These are phyloP conservation scores for Meda fulgida DNA, from an alignment of 2,797 vertebrate genomes.

Conservation along the genomic window DNA sequence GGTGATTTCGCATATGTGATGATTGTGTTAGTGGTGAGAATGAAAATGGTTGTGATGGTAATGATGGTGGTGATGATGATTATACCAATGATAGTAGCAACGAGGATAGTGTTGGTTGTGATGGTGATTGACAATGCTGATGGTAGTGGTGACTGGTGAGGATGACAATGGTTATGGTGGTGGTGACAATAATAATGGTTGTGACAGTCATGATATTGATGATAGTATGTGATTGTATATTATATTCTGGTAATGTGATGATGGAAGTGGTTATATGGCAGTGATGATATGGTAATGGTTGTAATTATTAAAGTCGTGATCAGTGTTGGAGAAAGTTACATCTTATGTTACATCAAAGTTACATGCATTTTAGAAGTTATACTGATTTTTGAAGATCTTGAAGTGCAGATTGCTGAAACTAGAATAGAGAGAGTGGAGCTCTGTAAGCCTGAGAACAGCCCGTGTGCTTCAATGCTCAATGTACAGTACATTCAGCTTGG, in stretches of 20 bases:
- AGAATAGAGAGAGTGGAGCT: slow-evolving; percentile 1
- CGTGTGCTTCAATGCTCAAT: slow-evolving; percentile 24
- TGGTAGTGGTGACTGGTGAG: background rate
- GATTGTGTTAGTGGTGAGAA: background rate
- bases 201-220: background rate
- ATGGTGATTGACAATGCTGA: background rate
- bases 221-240: background rate
- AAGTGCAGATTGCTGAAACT: background rate
- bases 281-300: background rate
- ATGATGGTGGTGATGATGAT: background rate
- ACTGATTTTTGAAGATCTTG: background rate
- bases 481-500: slow-evolving; percentile 39
- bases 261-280: background rate
- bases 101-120: background rate
- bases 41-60: slow-evolving; percentile 8
- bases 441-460: slow-evolving; percentile 25
- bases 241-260: background rate
- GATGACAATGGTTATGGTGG: background rate
- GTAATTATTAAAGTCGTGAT: background rate
- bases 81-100: background rate
- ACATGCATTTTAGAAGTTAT: background rate
- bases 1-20: background rate
- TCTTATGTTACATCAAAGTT: no score
- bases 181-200: background rate
- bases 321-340: background rate